phyloP scores from a whole-genome alignment of 2,797 vertebrate species.

The Platalea minor region DNA sequence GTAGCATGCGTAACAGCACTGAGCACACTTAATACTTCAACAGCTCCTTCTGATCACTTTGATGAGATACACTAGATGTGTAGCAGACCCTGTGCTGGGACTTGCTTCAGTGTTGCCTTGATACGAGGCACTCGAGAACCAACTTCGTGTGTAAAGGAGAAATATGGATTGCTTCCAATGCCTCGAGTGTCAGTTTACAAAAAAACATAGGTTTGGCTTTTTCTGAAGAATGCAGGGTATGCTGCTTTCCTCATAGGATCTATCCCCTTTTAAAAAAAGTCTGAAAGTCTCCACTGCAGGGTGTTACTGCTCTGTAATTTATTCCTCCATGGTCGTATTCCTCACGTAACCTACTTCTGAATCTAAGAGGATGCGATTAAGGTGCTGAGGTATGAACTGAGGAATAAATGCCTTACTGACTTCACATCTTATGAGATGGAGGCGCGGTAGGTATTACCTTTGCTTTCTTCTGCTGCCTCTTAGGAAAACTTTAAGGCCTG shows the following conservation, averaged over 20 bases:
- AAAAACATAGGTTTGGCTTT: fast-evolving
- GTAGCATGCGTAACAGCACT: fast-evolving
- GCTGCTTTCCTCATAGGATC: neutral
- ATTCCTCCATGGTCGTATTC: neutral
- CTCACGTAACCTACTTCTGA: neutral
- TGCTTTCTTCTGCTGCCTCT: neutral
- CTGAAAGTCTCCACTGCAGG: neutral
- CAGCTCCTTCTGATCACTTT: neutral
- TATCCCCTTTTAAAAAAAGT: neutral
- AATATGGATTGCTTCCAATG: neutral
- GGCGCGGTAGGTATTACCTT: neutral
- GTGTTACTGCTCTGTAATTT: neutral
- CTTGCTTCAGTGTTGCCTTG: neutral
- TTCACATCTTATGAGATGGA: neutral
- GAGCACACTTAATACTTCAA: neutral
- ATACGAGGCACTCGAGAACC: neutral
- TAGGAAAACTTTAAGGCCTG: neutral
- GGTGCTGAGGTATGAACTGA: neutral
- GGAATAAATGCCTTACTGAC: neutral
- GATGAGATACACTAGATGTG: neutral
- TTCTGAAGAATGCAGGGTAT: neutral
- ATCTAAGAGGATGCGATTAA: neutral
- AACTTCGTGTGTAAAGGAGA: neutral
- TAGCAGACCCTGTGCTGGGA: neutral
- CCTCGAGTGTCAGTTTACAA: neutral